Percentiles rank a stretch among this genome's conserved stretches.
Conservation (phyloP, 92 coral and sea anemone species). For the Ricordea florida region DNA sequence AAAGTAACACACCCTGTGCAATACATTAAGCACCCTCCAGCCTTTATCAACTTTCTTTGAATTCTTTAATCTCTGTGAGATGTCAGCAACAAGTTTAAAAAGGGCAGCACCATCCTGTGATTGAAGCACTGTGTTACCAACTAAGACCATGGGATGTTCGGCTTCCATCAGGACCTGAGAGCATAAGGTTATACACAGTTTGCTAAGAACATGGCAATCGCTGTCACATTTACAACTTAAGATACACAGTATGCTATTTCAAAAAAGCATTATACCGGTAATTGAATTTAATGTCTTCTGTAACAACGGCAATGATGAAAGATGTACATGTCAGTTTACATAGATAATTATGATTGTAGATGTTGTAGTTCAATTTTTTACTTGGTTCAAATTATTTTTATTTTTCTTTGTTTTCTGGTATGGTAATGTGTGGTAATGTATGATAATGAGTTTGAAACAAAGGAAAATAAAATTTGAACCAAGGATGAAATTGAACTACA, state of each 20-base stretch:
- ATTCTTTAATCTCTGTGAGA: conserved; percentile 83
- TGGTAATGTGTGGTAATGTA: no score
- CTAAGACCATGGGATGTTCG: conserved; percentile 84
- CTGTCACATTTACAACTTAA: neutral
- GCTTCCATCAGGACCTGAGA: conserved; percentile 79
- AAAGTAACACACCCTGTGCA: conserved; percentile 80
- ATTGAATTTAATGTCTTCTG: no score
- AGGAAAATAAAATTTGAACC: no score
- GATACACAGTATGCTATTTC: neutral
- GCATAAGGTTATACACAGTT: no score
- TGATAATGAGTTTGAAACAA: no score
- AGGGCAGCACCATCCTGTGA: conserved; percentile 79
- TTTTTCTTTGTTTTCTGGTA: no score
- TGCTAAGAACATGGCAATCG: no score
- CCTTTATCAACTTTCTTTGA: conserved; percentile 67
- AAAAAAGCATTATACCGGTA: no score
- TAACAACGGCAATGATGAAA: no score
- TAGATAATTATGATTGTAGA: neutral
- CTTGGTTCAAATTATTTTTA: no score
- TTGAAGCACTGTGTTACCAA: conserved; percentile 90
- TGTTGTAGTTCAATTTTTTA: neutral
- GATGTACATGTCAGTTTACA: no score
- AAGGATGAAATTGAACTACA: no score
- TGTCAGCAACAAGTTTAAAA: conserved; percentile 71
- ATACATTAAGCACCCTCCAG: conserved; percentile 96